Base-by-base conservation (phyloP, 2,113 vertebrate genomes). In the Acanthisitta chloris region DNA sequence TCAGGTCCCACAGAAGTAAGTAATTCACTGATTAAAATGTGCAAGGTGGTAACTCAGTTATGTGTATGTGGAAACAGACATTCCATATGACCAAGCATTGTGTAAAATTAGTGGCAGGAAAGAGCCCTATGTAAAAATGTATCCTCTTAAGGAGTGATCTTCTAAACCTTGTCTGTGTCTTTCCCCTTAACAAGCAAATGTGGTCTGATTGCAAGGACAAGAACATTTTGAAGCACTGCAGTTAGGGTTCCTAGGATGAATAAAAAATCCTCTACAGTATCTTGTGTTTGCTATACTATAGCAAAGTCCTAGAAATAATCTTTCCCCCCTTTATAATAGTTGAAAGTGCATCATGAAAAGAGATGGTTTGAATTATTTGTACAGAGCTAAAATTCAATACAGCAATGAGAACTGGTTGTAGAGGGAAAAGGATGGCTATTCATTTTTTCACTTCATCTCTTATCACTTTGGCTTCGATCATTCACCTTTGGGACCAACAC, bases 371-470 rank as follows among this genome's bases (percentile, higher is more conserved):
- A 89, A 76, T 76, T 81, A 72, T 92, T 93, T 96, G 34, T 87
- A 57, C 3, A 40, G 57, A 79, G 29, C 8, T 20, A 78, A 20
- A 85, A 86, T 93, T 94, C 40, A 76, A 85, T 85, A 85, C 65
- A 73, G 36, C 49, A 61, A 73, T 0, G 4, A 79, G 65, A 91
- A 65, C 28, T 66, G 29, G 5, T 73, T 88, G 38, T 66, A 80
- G 74, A 21, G 71, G 55, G 10, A 38, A 85, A 95, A 73, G 49
- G 62, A 86, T 90, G 64, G 77, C 87, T 94, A 94, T 94, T 90
- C 57, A 62, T 96, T 95, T 95, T 89, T 90, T 36, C 67, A 58
- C 58, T 93, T 90, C 19, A 42, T 92, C 62, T 92, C 66, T 73
- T 72, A 72, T 28, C 54, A 62, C 54, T 85, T 96, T 52, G 70